phyloP scores from a whole-genome alignment of 1,140 invertebrate species.

The Dendrolimus kikuchii region DNA sequence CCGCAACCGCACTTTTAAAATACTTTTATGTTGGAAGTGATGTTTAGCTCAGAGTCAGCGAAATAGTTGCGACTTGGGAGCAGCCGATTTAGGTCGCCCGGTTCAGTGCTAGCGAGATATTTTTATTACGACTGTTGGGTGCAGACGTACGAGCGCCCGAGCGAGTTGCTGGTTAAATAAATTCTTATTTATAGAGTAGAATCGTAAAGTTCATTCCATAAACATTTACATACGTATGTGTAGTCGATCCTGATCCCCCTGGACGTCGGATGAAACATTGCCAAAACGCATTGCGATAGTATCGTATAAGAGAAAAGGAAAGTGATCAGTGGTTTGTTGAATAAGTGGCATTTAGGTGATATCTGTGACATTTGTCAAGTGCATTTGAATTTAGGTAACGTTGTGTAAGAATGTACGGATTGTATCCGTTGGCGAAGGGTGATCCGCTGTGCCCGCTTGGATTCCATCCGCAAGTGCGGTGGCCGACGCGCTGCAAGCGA shows the following conservation, averaged over 20 bases:
- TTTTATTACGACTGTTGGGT: conserved; percentile 62
- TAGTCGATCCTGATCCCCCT: conserved; percentile 23
- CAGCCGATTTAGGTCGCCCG: conserved; percentile 65
- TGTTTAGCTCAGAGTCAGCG: conserved; percentile 28
- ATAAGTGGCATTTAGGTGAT: conserved; percentile 50
- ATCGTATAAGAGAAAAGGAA: conserved; percentile 22
- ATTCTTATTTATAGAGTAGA: conserved; percentile 58
- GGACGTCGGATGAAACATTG: conserved; percentile 12
- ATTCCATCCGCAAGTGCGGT: conserved; percentile 94
- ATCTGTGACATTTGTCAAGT: conserved; percentile 53
- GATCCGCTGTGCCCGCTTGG: conserved; percentile 92
- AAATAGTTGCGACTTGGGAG: conserved; percentile 29
- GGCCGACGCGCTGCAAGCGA: conserved; percentile 93
- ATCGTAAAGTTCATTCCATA: conserved; percentile 64
- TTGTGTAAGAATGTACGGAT: conserved; percentile 79
- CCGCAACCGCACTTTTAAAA: neutral
- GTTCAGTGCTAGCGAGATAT: conserved; percentile 63
- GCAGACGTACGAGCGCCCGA: conserved; percentile 53
- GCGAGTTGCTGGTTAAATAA: conserved; percentile 49
- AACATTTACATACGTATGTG: conserved; percentile 37
- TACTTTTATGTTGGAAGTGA: conserved; percentile 3
- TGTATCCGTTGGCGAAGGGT: conserved; percentile 85
- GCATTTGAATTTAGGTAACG: conserved; percentile 38
- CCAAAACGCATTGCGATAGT: conserved; percentile 5
- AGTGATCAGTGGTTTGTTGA: conserved; percentile 27